These are phyloP conservation scores for Polyergus mexicanus DNA, from an alignment of 1,140 invertebrate genomes.

Conservation along the genomic window DNA sequence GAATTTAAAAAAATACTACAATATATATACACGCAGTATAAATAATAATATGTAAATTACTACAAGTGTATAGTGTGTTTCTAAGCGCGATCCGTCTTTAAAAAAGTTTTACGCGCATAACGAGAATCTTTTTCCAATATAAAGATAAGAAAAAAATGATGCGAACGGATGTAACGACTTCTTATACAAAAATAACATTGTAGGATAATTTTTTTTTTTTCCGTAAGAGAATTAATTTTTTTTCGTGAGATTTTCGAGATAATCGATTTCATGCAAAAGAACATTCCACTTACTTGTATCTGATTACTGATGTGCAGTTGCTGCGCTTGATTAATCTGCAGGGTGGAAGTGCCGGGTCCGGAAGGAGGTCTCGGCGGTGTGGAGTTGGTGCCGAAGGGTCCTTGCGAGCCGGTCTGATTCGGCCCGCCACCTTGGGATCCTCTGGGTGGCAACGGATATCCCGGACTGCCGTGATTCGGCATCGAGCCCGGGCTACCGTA, in stretches of 20 bases:
- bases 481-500: conserved; percentile 89
- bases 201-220: neutral
- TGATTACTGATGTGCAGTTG: conserved; percentile 94
- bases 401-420: conserved; percentile 81
- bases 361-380: conserved; percentile 89
- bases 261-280: neutral
- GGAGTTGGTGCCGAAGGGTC: conserved; percentile 88
- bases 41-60: neutral
- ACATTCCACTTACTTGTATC: conserved; percentile 89
- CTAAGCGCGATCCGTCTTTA: no score
- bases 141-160: neutral
- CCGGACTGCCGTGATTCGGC: conserved; percentile 89
- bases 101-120: neutral
- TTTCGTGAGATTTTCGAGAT: neutral
- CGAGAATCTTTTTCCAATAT: neutral
- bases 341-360: conserved; percentile 87
- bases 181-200: neutral
- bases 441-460: conserved; percentile 88
- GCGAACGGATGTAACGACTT: no score
- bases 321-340: conserved; percentile 95
- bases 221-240: neutral
- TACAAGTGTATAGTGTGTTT: neutral
- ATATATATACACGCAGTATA: no score
- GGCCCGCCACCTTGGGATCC: conserved; percentile 82
- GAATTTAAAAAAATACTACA: neutral